Evolutionary conservation across 2,113 vertebrate species (phyloP).

Genomic region (Alligator mississippiensis): DNA sequence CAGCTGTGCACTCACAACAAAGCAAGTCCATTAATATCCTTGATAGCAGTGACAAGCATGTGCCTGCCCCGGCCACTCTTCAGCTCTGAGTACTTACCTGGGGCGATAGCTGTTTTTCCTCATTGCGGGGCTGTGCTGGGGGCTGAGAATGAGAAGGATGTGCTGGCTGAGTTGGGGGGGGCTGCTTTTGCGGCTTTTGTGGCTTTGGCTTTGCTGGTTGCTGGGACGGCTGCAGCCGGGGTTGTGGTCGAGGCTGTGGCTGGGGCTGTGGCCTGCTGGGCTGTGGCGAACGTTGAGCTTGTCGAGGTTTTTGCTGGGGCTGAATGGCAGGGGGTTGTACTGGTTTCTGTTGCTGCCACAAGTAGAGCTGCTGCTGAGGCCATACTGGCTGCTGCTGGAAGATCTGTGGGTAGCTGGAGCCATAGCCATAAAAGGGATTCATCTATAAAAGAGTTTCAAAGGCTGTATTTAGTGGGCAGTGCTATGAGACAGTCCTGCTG

Average conservation of each 20-base stretch:
- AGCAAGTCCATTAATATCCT: too few relatives aligned
- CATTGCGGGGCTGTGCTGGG: constrained; percentile 10
- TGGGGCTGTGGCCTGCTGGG: constrained; percentile 11
- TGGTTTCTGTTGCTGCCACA: not conserved
- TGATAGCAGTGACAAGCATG: too few relatives aligned
- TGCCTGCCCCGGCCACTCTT: too few relatives aligned
- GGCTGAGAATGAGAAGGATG: not conserved
- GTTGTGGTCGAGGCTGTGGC: not conserved
- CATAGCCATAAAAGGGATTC: constrained; percentile 25
- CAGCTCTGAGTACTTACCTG: constrained; percentile 19
- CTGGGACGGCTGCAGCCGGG: not conserved
- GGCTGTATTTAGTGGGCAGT: not conserved
- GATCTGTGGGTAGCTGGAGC: constrained; percentile 11
- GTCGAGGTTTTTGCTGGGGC: constrained; percentile 18
- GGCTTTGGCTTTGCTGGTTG: constrained; percentile 9
- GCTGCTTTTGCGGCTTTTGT: not conserved
- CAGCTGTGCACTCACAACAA: too few relatives aligned
- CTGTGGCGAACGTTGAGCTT: constrained; percentile 17
- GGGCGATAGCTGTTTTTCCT: constrained; percentile 1
- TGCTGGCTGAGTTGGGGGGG: not conserved
- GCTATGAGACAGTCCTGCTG: too few relatives aligned
- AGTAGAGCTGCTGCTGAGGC: constrained; percentile 38
- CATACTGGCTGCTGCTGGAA: constrained; percentile 49
- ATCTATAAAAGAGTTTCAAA: not conserved
- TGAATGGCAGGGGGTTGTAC: not conserved